phyloP scores from a whole-genome alignment of 2,888 invertebrate species.

The Xiphydria camelus region DNA sequence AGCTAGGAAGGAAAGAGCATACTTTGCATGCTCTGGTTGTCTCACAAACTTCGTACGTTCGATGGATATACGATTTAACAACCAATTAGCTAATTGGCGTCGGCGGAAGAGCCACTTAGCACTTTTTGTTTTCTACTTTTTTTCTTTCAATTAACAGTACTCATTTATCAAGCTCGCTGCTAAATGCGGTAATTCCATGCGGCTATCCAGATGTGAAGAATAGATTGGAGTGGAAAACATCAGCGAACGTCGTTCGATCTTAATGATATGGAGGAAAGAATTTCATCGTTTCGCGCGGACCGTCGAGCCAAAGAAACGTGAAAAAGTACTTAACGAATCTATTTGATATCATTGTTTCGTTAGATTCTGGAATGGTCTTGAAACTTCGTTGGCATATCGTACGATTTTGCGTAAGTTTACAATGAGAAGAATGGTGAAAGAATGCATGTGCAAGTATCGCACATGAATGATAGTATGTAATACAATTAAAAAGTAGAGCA shows the following conservation, averaged over 20 bases:
- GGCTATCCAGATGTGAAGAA: background rate
- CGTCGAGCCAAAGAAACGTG: background rate
- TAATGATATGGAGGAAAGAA: too few relatives aligned
- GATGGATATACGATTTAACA: conserved; percentile 19
- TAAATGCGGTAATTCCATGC: background rate
- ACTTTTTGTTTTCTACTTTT: background rate
- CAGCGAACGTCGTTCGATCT: too few relatives aligned
- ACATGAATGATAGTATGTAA: too few relatives aligned
- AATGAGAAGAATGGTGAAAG: too few relatives aligned
- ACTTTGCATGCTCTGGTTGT: conserved; percentile 29
- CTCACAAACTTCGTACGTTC: conserved; percentile 28
- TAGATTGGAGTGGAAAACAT: conserved; percentile 7
- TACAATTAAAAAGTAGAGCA: conserved; percentile 33
- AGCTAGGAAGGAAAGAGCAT: conserved; percentile 11
- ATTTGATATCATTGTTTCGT: too few relatives aligned
- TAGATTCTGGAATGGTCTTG: too few relatives aligned
- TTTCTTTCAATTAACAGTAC: background rate
- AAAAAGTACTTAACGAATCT: background rate
- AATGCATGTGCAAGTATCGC: too few relatives aligned
- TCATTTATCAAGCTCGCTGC: background rate
- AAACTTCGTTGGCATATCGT: too few relatives aligned
- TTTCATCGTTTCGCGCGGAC: background rate
- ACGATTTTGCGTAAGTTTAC: too few relatives aligned
- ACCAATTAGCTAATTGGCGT: conserved; percentile 24
- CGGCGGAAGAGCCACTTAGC: conserved; percentile 8